phyloP scores from a whole-genome alignment of 2,888 invertebrate species.

The Schizotus pectinicornis region DNA sequence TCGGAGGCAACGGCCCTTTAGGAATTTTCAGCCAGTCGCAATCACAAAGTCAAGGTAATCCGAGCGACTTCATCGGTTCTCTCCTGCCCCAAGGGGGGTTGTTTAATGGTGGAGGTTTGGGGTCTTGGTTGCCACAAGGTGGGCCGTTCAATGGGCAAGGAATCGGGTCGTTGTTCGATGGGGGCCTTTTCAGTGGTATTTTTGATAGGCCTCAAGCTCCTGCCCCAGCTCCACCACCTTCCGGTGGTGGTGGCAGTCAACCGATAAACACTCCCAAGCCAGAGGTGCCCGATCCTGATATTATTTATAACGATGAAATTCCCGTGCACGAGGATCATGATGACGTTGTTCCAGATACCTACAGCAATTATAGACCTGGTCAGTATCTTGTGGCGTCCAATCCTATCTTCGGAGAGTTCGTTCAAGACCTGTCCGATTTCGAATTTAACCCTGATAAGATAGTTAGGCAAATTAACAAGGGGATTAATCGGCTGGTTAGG shows the following conservation, averaged over 20 bases:
- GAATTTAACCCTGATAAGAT: constrained; percentile 18
- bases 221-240: background rate
- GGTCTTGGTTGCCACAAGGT: constrained; percentile 9
- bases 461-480: constrained; percentile 17
- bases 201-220: constrained; percentile 4
- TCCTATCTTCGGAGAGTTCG: constrained; percentile 31
- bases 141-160: constrained; percentile 28
- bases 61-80: background rate
- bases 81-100: constrained; percentile 6
- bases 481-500: constrained; percentile 9
- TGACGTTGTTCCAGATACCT: constrained; percentile 36
- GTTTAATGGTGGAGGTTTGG: constrained; percentile 3
- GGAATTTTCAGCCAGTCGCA: constrained; percentile 19
- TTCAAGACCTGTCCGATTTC: constrained; percentile 26
- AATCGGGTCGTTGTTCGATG: constrained; percentile 21
- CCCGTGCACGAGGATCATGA: constrained; percentile 48
- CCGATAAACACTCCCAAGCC: constrained; percentile 6
- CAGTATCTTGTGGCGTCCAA: constrained; percentile 36
- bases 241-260: background rate
- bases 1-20: constrained; percentile 11
- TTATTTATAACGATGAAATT: constrained; percentile 47
- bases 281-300: constrained; percentile 39
- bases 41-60: constrained; percentile 15
- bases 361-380: constrained; percentile 34
- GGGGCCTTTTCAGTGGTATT: constrained; percentile 22